These are phyloP conservation scores for Sinella curviseta DNA, from an alignment of 1,140 invertebrate species.

Conservation along the genomic window DNA sequence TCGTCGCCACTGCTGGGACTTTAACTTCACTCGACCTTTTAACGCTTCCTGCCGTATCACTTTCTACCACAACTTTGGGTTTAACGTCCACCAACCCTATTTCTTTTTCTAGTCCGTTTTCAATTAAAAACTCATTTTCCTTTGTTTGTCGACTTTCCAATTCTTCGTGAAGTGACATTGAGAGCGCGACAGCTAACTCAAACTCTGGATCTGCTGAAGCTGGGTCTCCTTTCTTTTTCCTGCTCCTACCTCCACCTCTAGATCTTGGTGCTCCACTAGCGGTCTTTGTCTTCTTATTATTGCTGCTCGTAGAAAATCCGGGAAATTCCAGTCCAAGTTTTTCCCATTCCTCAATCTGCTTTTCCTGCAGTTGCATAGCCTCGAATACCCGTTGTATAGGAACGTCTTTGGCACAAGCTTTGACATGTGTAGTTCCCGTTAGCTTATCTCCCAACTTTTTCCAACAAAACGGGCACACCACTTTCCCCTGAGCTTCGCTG, in stretches of 20 bases:
- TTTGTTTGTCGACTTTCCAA: constrained; percentile 45
- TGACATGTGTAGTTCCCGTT: constrained; percentile 55
- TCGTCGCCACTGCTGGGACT: not conserved
- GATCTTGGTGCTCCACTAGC: not conserved
- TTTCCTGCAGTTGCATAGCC: constrained; percentile 57
- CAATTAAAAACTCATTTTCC: constrained; percentile 43
- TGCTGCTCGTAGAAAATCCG: constrained; percentile 45
- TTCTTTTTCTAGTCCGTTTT: constrained; percentile 41
- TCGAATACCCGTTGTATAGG: constrained; percentile 56
- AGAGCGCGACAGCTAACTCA: constrained; percentile 58
- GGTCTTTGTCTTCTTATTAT: not conserved
- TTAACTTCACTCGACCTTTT: not conserved
- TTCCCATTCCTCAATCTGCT: constrained; percentile 57
- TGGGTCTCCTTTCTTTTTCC: not conserved
- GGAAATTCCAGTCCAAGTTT: constrained; percentile 56
- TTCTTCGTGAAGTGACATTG: constrained; percentile 58
- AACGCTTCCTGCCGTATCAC: not conserved
- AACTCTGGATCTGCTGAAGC: constrained; percentile 53
- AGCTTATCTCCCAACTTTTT: constrained; percentile 53
- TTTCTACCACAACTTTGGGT: constrained; percentile 45
- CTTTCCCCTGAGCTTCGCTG: not conserved
- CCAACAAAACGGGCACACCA: constrained; percentile 57
- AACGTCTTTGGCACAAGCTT: constrained; percentile 57
- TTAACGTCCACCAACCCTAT: constrained; percentile 52
- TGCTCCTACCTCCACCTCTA: not conserved